These are phyloP conservation scores for Osmerus mordax DNA, from an alignment of 2,113 vertebrate genomes.

Conservation along the genomic window DNA sequence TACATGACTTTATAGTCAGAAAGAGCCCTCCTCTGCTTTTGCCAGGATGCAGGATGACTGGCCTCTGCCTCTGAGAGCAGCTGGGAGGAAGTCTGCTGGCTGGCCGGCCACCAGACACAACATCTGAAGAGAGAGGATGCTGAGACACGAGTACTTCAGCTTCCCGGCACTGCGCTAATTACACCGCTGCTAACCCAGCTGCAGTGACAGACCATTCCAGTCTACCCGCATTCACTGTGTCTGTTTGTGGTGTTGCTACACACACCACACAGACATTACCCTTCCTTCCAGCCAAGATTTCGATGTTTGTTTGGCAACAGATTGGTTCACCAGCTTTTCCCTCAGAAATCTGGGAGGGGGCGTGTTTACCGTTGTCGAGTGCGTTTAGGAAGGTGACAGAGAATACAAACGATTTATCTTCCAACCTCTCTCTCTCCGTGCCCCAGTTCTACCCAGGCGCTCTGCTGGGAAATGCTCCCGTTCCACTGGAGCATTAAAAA, in stretches of 20 bases:
- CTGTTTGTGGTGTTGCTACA: neutral
- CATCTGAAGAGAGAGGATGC: conserved; percentile 54
- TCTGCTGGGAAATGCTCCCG: conserved; percentile 34
- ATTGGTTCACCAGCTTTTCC: conserved; percentile 22
- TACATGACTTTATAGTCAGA: neutral
- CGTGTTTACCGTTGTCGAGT: conserved; percentile 16
- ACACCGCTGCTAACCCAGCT: conserved; percentile 39
- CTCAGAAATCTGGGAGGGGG: conserved; percentile 10
- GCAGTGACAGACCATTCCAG: conserved; percentile 34
- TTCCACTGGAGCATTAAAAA: conserved; percentile 10
- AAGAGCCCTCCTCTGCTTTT: conserved; percentile 21
- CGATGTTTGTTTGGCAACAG: conserved; percentile 46
- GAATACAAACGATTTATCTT: conserved; percentile 15
- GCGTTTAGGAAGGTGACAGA: conserved; percentile 17
- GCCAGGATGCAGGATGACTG: conserved; percentile 30
- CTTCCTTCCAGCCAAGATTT: neutral
- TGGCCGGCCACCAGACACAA: conserved; percentile 38
- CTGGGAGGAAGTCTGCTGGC: conserved; percentile 36
- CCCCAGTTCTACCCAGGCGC: conserved; percentile 21
- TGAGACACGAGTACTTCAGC: conserved; percentile 44
- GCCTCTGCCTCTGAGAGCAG: conserved; percentile 54
- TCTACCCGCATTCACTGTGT: neutral
- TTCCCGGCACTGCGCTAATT: conserved; percentile 58
- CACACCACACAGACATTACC: neutral
- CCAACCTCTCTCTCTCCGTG: conserved; percentile 1